A percentile compares a stretch with the other conserved stretches of the same genome.
Evolutionary conservation across 2,888 invertebrate species (phyloP).

Genomic region (Diachrysia chrysitis): DNA sequence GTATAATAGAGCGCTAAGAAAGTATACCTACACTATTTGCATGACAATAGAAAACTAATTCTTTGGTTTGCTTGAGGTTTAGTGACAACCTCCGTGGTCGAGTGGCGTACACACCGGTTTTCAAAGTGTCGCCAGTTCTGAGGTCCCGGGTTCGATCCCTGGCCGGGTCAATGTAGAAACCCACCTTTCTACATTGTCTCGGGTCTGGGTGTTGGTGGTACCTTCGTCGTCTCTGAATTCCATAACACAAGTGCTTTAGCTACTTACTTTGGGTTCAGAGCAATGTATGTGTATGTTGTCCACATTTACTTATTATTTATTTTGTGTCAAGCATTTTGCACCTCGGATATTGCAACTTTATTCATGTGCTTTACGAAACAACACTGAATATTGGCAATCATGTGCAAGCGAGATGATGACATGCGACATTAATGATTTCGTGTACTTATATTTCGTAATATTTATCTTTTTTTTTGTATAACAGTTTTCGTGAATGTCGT

Average conservation of each 20-base stretch:
- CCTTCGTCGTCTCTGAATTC: too few relatives aligned
- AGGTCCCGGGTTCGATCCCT: too few relatives aligned
- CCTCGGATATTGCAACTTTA: constrained; percentile 41
- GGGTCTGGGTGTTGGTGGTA: too few relatives aligned
- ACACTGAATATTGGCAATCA: constrained; percentile 34
- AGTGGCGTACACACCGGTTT: too few relatives aligned
- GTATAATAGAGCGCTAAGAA: constrained; percentile 30
- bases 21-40: constrained; percentile 34
- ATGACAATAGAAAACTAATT: constrained; percentile 48
- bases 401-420: constrained; percentile 26
- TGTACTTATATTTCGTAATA: constrained; percentile 9
- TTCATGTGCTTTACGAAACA: constrained; percentile 45
- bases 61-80: constrained; percentile 28
- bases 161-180: too few relatives aligned
- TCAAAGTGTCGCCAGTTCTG: too few relatives aligned
- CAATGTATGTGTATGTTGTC: too few relatives aligned
- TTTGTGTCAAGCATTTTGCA: constrained; percentile 47
- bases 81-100: too few relatives aligned
- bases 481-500: not conserved
- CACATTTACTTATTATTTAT: too few relatives aligned
- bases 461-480: not conserved
- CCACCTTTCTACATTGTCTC: too few relatives aligned
- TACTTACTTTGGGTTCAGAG: too few relatives aligned
- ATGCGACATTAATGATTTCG: constrained; percentile 30
- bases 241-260: too few relatives aligned